Evolutionary conservation across 2,113 vertebrate genomes (phyloP).

Genomic region (Leucopsar rothschildi): DNA sequence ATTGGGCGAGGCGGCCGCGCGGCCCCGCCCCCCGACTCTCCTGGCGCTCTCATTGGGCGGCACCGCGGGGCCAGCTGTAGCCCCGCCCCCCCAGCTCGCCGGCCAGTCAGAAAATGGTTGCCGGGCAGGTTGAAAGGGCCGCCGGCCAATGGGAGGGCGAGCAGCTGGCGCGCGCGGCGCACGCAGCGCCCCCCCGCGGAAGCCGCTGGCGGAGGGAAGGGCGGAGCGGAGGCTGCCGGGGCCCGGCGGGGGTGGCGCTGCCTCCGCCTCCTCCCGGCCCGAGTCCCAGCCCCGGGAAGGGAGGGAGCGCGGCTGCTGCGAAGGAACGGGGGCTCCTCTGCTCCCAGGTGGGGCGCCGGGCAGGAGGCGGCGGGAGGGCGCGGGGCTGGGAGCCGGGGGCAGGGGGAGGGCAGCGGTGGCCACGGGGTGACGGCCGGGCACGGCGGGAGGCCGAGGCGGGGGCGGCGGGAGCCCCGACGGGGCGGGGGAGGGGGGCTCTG

Average conservation of each 20-base stretch:
- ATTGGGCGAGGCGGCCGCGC: background rate
- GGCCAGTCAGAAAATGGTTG: constrained; percentile 61
- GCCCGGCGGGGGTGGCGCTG: background rate
- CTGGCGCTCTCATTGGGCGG: background rate
- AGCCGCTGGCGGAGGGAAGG: background rate
- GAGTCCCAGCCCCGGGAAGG: background rate
- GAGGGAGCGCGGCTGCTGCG: background rate
- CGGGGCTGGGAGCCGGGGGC: background rate
- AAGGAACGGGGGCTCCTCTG: background rate
- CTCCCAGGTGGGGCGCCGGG: background rate
- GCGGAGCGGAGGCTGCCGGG: background rate
- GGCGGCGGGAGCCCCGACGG: background rate
- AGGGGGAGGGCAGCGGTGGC: background rate
- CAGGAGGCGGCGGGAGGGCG: background rate
- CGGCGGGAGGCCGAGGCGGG: background rate
- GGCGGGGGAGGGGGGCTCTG: background rate
- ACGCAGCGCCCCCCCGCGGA: background rate
- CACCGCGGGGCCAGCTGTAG: too few species aligned
- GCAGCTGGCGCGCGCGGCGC: background rate
- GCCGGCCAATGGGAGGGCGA: background rate
- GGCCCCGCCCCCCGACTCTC: background rate
- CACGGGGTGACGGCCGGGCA: too few species aligned
- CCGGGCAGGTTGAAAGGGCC: constrained; percentile 17
- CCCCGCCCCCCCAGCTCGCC: background rate
- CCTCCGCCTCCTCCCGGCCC: background rate